These are phyloP conservation scores for Lycodopsis pacificus DNA, from an alignment of 2,797 vertebrate genomes.

Conservation along the genomic window DNA sequence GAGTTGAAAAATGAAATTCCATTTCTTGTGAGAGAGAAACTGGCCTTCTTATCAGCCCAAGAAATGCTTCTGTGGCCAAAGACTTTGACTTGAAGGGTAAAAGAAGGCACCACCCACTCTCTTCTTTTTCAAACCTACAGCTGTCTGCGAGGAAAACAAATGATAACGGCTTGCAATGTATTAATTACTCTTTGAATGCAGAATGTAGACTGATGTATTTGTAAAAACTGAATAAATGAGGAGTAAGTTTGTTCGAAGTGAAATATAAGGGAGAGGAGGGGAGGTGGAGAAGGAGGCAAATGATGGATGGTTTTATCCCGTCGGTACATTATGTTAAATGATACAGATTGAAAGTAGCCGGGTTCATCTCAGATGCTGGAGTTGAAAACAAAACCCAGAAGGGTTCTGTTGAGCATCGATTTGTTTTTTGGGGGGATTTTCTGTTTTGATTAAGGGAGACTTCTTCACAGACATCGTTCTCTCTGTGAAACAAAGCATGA, in stretches of 20 bases:
- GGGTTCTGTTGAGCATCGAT: conserved; percentile 43
- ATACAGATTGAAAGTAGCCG: conserved; percentile 38
- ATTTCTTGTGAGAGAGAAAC: conserved; percentile 62
- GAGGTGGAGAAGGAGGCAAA: background rate
- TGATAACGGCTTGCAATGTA: conserved; percentile 47
- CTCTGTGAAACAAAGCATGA: conserved; percentile 37
- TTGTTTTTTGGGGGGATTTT: conserved; percentile 27
- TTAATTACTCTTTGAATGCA: conserved; percentile 51
- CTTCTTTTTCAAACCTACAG: conserved; percentile 41
- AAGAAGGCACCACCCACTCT: conserved; percentile 45
- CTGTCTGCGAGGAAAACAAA: conserved; percentile 45
- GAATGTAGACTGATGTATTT: conserved; percentile 29
- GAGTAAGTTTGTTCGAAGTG: conserved; percentile 29
- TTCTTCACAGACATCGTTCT: conserved; percentile 11
- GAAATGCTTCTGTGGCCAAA: conserved; percentile 69
- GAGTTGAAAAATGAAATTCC: conserved; percentile 63
- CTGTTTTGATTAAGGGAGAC: conserved; percentile 9
- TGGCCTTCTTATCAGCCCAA: conserved; percentile 72
- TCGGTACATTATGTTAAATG: conserved; percentile 46
- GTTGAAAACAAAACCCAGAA: conserved; percentile 45
- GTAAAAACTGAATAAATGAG: conserved; percentile 46
- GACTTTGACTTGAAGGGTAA: conserved; percentile 72
- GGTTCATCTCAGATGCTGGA: conserved; percentile 38
- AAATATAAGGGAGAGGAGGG: conserved; percentile 20
- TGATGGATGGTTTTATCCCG: conserved; percentile 18